These are phyloP conservation scores for Motacilla alba DNA, from an alignment of 2,113 vertebrate genomes.

Conservation along the genomic window DNA sequence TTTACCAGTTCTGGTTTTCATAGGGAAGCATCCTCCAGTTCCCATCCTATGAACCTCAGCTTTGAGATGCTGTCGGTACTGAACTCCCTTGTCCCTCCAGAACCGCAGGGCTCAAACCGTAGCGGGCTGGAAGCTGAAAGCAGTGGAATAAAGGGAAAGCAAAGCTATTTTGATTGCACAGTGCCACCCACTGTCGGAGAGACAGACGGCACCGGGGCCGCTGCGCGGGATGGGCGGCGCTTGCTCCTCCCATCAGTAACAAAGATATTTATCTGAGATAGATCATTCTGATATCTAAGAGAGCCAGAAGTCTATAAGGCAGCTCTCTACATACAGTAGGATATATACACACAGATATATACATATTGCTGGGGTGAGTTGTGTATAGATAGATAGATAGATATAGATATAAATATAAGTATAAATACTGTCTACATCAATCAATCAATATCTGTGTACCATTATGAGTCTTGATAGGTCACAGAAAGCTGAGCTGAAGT, in stretches of 20 bases:
- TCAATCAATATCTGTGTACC: neutral
- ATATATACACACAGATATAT: no score
- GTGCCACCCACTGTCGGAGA: conserved; percentile 41
- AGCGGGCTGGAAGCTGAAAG: neutral
- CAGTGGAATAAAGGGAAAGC: neutral
- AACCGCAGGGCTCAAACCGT: rapidly evolving
- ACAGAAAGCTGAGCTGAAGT: neutral
- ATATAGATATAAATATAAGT: neutral
- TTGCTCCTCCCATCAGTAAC: neutral
- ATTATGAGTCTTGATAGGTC: neutral
- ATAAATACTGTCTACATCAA: no score
- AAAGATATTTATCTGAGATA: rapidly evolving
- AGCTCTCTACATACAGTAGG: neutral
- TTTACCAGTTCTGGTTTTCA: neutral
- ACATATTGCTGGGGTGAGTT: neutral
- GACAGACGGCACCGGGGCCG: neutral
- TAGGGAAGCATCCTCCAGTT: neutral
- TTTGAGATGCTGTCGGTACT: neutral
- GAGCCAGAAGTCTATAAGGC: neutral
- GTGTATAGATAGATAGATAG: neutral
- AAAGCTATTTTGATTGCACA: neutral
- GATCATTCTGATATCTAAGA: rapidly evolving
- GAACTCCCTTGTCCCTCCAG: neutral
- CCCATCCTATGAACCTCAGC: neutral
- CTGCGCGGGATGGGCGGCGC: neutral